phyloP scores from a whole-genome alignment of 2,113 vertebrate genomes.

The Suricata suricatta region DNA sequence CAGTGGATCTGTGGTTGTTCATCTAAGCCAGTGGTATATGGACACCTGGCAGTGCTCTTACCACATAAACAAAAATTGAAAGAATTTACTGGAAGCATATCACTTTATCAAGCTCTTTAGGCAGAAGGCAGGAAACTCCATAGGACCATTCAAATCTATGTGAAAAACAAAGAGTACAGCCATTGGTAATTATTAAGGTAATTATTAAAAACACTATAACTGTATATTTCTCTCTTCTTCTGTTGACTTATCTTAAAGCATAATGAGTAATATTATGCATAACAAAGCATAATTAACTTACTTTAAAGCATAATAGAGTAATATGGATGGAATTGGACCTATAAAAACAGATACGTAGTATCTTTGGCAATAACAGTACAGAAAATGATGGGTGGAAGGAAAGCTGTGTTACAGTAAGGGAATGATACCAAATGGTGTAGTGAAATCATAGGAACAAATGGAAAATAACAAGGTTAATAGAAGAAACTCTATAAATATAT shows the following conservation, averaged over 20 bases:
- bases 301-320: background rate
- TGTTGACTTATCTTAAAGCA: background rate
- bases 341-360: background rate
- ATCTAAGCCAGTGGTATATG: background rate
- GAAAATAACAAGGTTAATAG: background rate
- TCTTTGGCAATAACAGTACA: background rate
- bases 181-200: background rate
- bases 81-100: background rate
- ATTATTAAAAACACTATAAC: background rate
- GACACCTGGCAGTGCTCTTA: background rate
- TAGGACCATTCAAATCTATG: background rate
- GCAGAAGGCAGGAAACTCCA: background rate
- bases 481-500: background rate
- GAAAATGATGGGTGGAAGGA: background rate
- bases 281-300: too few relatives aligned
- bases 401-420: background rate
- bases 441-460: background rate
- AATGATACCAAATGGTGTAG: background rate
- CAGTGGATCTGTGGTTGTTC: background rate
- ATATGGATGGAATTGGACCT: background rate
- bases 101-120: background rate
- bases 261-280: too few relatives aligned
- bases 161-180: background rate
- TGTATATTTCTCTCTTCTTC: background rate
- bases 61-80: background rate